Conservation (phyloP, 2,888 invertebrate species). For the Cheilosia variabilis region DNA sequence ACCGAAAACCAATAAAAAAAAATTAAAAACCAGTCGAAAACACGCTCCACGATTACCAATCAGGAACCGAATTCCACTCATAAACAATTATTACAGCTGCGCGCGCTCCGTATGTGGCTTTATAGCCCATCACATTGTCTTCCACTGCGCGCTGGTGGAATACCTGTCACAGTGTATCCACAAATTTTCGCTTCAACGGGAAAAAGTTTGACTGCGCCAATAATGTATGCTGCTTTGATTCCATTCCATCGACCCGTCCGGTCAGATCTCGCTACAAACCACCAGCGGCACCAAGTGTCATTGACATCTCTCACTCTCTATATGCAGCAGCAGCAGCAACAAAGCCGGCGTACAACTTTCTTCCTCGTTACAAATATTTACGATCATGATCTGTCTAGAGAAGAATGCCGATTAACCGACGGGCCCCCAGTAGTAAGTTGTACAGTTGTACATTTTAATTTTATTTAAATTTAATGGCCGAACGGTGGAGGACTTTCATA, state of each 20-base stretch:
- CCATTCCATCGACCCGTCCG: slow-evolving; percentile 32
- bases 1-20: slow-evolving; percentile 13
- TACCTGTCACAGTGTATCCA: slow-evolving; percentile 27
- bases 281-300: slow-evolving; percentile 35
- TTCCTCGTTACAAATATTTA: slow-evolving; percentile 59
- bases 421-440: not conserved
- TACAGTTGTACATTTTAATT: slow-evolving; percentile 43
- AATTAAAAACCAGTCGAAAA: slow-evolving; percentile 21
- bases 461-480: slow-evolving; percentile 59
- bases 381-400: slow-evolving; percentile 22
- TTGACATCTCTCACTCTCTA: slow-evolving; percentile 42
- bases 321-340: not conserved
- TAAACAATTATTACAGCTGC: slow-evolving; percentile 44
- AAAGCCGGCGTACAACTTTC: slow-evolving; percentile 57
- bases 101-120: slow-evolving; percentile 32
- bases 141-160: slow-evolving; percentile 4
- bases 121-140: slow-evolving; percentile 22
- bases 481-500: slow-evolving; percentile 3
- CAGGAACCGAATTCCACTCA: slow-evolving; percentile 61
- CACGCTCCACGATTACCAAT: slow-evolving; percentile 59
- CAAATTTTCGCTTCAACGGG: not conserved
- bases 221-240: slow-evolving; percentile 18
- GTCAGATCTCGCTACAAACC: slow-evolving; percentile 4
- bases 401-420: slow-evolving; percentile 6
- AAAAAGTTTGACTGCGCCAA: slow-evolving; percentile 18